Percentiles rank a stretch among this genome's conserved stretches.
These are phyloP conservation scores for Phaetusa simplex DNA, from an alignment of 2,113 vertebrate species.

Conservation along the genomic window DNA sequence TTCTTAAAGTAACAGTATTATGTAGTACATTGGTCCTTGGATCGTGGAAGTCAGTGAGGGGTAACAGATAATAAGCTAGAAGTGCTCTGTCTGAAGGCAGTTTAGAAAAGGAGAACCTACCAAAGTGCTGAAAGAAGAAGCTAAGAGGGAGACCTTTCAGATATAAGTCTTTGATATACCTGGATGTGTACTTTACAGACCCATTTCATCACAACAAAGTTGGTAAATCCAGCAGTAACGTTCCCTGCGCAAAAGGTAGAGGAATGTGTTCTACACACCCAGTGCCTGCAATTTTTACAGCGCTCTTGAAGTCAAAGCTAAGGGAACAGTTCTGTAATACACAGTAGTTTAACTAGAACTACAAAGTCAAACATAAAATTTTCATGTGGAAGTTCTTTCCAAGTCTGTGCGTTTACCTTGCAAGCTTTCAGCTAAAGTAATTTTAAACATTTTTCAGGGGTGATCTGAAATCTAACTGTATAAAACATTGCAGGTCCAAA, in stretches of 20 bases:
- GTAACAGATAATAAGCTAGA: not conserved
- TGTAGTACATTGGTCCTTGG: not conserved
- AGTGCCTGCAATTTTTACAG: not conserved
- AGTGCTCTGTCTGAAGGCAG: not conserved
- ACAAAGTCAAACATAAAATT: not conserved
- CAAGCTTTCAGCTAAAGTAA: not conserved
- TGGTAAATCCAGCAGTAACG: rapidly evolving
- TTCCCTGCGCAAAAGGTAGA: not conserved
- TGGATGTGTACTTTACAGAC: not conserved
- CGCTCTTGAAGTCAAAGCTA: not conserved
- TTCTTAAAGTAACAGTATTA: not conserved
- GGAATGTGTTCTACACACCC: not conserved
- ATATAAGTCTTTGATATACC: not conserved
- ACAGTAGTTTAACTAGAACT: not conserved
- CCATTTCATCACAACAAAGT: not conserved
- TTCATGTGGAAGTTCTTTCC: not conserved
- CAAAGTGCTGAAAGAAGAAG: not conserved
- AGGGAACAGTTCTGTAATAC: not conserved
- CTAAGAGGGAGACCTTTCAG: not conserved
- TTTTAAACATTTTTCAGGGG: not conserved
- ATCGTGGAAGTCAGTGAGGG: not conserved
- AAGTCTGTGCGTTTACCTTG: not conserved
- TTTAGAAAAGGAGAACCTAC: not conserved
- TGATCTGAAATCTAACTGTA: not conserved
- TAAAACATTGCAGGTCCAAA: not conserved